These are phyloP conservation scores for Saccostrea cuccullata DNA, from an alignment of 1,140 invertebrate species.

Conservation along the genomic window DNA sequence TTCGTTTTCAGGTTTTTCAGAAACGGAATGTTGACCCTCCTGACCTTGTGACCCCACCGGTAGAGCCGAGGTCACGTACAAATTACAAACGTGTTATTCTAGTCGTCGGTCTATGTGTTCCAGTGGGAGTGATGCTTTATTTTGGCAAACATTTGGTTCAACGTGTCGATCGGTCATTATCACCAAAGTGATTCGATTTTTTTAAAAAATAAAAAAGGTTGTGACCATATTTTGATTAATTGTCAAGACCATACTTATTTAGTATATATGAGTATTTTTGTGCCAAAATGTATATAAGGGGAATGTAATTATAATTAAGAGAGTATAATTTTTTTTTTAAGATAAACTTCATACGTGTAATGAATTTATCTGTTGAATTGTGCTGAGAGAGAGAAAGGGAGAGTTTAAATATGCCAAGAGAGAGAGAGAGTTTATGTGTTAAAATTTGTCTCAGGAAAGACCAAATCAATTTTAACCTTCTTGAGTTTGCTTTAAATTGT, in stretches of 20 bases:
- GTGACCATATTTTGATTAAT: not conserved
- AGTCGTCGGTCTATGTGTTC: not conserved
- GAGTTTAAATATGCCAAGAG: not conserved
- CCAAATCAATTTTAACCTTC: not conserved
- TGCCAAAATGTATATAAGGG: not conserved
- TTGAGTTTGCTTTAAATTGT: too few relatives aligned
- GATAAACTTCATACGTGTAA: too few relatives aligned
- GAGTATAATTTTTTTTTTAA: not conserved
- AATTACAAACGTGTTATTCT: constrained; percentile 15
- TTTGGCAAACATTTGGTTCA: not conserved
- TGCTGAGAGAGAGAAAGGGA: not conserved
- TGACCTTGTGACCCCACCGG: constrained; percentile 1
- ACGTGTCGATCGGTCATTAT: not conserved
- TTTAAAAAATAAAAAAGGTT: not conserved
- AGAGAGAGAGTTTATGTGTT: not conserved
- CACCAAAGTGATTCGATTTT: not conserved
- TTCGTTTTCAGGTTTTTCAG: constrained; percentile 4
- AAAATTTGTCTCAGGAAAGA: not conserved
- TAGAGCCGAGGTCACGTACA: not conserved
- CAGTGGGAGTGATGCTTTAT: not conserved
- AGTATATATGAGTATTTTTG: not conserved
- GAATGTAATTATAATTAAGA: not conserved
- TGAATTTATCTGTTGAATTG: not conserved
- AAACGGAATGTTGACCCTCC: constrained; percentile 1
- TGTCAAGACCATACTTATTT: not conserved